Conservation (phyloP, 1,140 invertebrate species). For the Archegozetes longisetosus region DNA sequence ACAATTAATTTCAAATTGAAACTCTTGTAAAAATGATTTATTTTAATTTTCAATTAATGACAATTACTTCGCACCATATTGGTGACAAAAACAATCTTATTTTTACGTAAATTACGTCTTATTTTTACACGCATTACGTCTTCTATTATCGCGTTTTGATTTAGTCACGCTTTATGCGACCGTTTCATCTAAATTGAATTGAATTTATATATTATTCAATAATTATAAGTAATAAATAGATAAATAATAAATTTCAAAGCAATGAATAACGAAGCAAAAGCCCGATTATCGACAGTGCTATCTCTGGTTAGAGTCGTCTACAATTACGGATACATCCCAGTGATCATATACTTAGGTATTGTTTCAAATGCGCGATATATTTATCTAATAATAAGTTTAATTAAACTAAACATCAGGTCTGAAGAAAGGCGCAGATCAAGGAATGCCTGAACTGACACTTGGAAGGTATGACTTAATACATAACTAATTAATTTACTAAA, state of each 20-base stretch:
- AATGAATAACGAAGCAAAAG: constrained; percentile 13
- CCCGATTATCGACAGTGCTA: constrained; percentile 6
- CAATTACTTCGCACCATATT: too few species aligned
- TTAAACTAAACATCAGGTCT: constrained; percentile 1
- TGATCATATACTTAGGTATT: constrained; percentile 14
- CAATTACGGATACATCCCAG: constrained; percentile 13
- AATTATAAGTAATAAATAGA: too few species aligned
- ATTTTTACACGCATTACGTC: too few species aligned
- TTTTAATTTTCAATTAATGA: too few species aligned
- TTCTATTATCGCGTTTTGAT: too few species aligned
- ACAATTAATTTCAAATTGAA: too few species aligned
- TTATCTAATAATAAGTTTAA: neutral
- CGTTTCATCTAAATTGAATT: too few species aligned
- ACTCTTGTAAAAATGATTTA: too few species aligned
- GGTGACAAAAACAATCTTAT: too few species aligned
- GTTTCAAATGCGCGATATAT: neutral
- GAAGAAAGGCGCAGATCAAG: constrained; percentile 13
- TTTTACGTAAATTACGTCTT: too few species aligned
- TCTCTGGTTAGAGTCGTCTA: constrained; percentile 8
- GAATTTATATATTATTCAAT: neutral
- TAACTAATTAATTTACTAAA: neutral
- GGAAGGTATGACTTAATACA: neutral
- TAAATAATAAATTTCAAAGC: too few species aligned
- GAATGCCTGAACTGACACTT: constrained; percentile 12
- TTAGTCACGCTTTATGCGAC: too few species aligned